Evolutionary conservation across 2,888 invertebrate genomes (phyloP), one percentile per base, ranked within the genome.

Genomic region (Acanthosepion esculentum): DNA sequence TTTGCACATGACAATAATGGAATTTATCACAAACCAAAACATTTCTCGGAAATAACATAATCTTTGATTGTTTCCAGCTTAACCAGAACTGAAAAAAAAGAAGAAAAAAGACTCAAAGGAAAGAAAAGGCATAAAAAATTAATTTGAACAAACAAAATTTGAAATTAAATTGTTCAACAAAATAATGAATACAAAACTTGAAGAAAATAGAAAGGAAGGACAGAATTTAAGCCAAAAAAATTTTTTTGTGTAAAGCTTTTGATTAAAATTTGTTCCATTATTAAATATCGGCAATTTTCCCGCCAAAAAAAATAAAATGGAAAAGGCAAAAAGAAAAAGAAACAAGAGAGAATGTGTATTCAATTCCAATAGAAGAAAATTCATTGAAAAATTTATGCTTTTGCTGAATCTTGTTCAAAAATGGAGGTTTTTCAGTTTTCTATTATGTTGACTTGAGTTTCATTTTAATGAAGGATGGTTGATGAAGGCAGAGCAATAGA

Each of bases 51-150:
- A 78, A 78, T 78, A 78, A 78, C 78, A 78, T 78, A 78, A 78
- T 78, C 78, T 78, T 78, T 78, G 78, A 78, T 78, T 78, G 78
- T 78, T 78, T n/a, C n/a, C n/a, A 78, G 78, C 78, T 78, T 78
- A 78, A n/a, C 78, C 78, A 78, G 78, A 78, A n/a, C 29, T 0
- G 18, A 12, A 78, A 78, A n/a, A 78, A 78, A 29, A 26, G n/a
- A 29, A 4, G 5, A 29, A 64, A 64, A 15, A 64, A 64, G 29
- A 64, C 41, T 41, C 41, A 41, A 64, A 64, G 3, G 29, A 78
- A 78, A 78, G 78, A 29, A n/a, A n/a, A 78, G n/a, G 1, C 15
- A 15, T 78, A 78, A 78, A 78, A 78, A 78, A 78, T 78, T 78
- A n/a, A 78, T 78, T 78, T 78, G 78, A 78, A 78, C 78, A 78